A percentile compares a stretch with the other conserved stretches of the same genome.
These are phyloP conservation scores for Prunella fulvescens DNA, from an alignment of 2,113 vertebrate species.

Conservation along the genomic window DNA sequence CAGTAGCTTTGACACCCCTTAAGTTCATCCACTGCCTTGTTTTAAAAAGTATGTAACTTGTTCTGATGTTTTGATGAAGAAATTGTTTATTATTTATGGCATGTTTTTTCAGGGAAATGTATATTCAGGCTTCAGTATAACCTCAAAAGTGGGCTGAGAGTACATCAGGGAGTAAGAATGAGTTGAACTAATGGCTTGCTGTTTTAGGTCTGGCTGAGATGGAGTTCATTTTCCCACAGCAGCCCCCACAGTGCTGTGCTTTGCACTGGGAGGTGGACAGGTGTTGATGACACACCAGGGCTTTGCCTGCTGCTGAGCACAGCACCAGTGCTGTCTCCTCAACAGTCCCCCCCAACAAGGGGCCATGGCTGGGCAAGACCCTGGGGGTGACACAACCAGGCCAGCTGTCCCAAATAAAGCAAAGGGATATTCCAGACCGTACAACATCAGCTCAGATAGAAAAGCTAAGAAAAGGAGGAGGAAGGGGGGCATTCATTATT, in stretches of 20 bases:
- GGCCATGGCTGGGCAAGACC: background rate
- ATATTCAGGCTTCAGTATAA: background rate
- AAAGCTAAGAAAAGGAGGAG: background rate
- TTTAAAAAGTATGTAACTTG: background rate
- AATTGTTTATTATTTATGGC: slow-evolving; percentile 40
- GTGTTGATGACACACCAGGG: background rate
- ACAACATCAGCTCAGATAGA: background rate
- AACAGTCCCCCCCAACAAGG: background rate
- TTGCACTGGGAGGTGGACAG: background rate
- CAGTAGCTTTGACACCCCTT: background rate
- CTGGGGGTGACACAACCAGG: background rate
- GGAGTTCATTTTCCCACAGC: background rate
- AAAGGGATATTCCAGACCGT: background rate
- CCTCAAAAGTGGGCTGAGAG: slow-evolving; percentile 27
- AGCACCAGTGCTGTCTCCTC: background rate
- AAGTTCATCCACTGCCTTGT: background rate
- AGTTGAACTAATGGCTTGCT: slow-evolving; percentile 12
- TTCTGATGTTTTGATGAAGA: background rate
- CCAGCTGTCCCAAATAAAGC: background rate
- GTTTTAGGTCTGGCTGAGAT: background rate
- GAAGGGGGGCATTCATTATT: background rate
- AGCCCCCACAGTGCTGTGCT: background rate
- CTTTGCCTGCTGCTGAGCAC: background rate
- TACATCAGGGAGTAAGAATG: background rate
- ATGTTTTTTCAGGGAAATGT: background rate